Conservation (phyloP, 2,888 invertebrate species). For the Trilocha varians region DNA sequence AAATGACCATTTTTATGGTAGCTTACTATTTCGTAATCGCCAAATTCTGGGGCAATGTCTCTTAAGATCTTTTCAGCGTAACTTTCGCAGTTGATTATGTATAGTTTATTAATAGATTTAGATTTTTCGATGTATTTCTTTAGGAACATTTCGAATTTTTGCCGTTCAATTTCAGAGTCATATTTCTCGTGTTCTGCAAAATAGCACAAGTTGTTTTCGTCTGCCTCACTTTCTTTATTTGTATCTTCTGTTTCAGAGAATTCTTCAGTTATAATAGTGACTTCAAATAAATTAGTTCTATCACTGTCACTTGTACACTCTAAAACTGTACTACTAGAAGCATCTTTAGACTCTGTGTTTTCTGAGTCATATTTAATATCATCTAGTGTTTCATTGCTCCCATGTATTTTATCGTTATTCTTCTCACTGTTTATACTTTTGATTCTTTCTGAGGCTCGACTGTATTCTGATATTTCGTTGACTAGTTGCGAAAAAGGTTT, state of each 20-base stretch:
- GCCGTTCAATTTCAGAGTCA: slow-evolving; percentile 44
- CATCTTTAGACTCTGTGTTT: too few relatives aligned
- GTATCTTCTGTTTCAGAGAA: slow-evolving; percentile 35
- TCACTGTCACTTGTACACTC: slow-evolving; percentile 14
- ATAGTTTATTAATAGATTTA: slow-evolving; percentile 33
- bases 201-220: slow-evolving; percentile 17
- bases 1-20: slow-evolving; percentile 53
- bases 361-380: too few relatives aligned
- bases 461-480: slow-evolving; percentile 27
- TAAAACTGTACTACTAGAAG: too few relatives aligned
- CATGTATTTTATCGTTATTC: neutral
- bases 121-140: slow-evolving; percentile 29
- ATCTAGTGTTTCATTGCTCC: neutral
- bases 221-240: slow-evolving; percentile 5
- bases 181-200: slow-evolving; percentile 53
- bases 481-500: slow-evolving; percentile 27
- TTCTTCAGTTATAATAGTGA: slow-evolving; percentile 48
- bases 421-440: slow-evolving; percentile 9
- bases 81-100: slow-evolving; percentile 51
- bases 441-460: slow-evolving; percentile 24
- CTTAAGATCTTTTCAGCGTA: slow-evolving; percentile 51
- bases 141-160: slow-evolving; percentile 39
- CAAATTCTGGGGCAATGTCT: slow-evolving; percentile 39
- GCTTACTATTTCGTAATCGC: slow-evolving; percentile 45
- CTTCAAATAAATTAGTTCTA: slow-evolving; percentile 32